A percentile compares a stretch with the other conserved stretches of the same genome.
phyloP scores from a whole-genome alignment of 2,113 vertebrate species.

The Sigmodon hispidus region DNA sequence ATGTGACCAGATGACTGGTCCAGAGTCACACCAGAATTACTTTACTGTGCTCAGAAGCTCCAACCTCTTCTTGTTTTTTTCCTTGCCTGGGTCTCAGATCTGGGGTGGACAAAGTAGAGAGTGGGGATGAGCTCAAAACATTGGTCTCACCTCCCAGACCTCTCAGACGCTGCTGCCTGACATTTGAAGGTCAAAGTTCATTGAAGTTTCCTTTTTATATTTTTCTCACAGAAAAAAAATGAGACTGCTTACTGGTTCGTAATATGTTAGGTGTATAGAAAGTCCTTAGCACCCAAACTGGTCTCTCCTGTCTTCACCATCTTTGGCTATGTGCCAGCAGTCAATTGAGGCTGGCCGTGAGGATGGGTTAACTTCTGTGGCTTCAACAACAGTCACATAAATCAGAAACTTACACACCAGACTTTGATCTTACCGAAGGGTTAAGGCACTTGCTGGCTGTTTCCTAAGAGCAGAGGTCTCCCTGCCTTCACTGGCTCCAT shows the following conservation, averaged over 20 bases:
- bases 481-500: too few species aligned
- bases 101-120: neutral
- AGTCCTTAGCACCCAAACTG: neutral
- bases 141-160: neutral
- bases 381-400: neutral
- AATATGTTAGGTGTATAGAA: too few species aligned
- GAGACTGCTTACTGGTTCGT: neutral
- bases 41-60: rapidly evolving
- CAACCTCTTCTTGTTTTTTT: neutral
- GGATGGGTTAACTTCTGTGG: neutral
- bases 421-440: rapidly evolving
- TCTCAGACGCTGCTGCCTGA: neutral
- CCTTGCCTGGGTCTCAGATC: neutral
- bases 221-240: neutral
- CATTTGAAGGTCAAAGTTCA: neutral
- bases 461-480: neutral
- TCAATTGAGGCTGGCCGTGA: rapidly evolving
- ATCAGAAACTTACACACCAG: neutral
- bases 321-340: too few species aligned
- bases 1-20: rapidly evolving
- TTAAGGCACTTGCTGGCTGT: too few species aligned
- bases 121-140: too few species aligned
- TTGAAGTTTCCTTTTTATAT: neutral
- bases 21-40: neutral
- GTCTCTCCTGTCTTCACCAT: neutral